These are phyloP conservation scores for Drosophila mulleri DNA, from an alignment of 2,888 invertebrate species.

Conservation along the genomic window DNA sequence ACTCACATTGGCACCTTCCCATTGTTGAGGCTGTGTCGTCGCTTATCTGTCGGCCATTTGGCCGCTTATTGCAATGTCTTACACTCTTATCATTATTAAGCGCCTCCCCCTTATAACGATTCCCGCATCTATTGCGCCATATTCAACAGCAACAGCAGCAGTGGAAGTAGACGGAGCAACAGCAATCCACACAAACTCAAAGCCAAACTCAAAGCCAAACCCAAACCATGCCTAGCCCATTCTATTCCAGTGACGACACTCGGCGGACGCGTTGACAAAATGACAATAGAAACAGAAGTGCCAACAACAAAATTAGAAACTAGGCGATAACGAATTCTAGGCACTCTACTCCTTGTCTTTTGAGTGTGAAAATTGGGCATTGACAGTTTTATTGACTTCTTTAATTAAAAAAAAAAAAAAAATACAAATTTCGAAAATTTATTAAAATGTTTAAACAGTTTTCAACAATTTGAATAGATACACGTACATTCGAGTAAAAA, in stretches of 20 bases:
- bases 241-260: constrained; percentile 66
- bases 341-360: constrained; percentile 15
- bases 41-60: constrained; percentile 70
- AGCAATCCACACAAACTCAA: background rate
- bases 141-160: background rate
- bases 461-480: too few species aligned
- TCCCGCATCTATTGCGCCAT: constrained; percentile 25
- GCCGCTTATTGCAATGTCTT: constrained; percentile 77
- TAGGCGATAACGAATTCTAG: constrained; percentile 7
- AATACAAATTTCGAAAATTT: too few species aligned
- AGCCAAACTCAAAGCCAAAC: background rate
- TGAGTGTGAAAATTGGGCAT: background rate
- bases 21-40: constrained; percentile 35
- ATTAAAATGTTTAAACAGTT: too few species aligned
- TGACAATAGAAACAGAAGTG: constrained; percentile 63
- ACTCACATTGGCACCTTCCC: constrained; percentile 73
- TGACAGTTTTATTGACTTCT: background rate
- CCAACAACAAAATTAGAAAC: constrained; percentile 14
- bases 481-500: too few species aligned
- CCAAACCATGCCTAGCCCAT: constrained; percentile 12
- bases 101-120: constrained; percentile 24
- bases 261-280: constrained; percentile 76
- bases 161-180: background rate
- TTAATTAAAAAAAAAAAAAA: too few species aligned
- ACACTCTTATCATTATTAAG: constrained; percentile 76